Evolutionary conservation across 2,888 invertebrate species (phyloP), one percentile per base, ranked within the genome.

Genomic region (Barypeithes pellucidus): DNA sequence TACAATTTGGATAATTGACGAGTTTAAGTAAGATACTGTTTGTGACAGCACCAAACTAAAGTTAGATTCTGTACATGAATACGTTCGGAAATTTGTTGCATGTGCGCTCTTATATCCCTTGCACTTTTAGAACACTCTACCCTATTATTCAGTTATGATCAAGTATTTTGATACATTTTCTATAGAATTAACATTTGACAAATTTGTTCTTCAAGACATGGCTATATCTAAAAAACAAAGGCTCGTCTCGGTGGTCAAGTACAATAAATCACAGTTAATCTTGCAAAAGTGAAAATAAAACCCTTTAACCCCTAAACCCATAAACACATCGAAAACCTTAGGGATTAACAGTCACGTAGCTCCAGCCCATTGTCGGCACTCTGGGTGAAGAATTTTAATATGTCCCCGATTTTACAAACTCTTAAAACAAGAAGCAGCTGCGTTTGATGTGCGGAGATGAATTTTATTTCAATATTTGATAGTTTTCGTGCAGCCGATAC

Each of bases 391-490:
- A 85, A 85, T 86, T 86, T 86, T 86, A 86, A 86, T 86, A 86
- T 85, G 85, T 84, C 75, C 59, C 83, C 85, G 84, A 85, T 85
- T 86, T 86, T 84, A 84, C 85, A 86, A 86, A 86, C 84, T 86
- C 85, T 86, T 86, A 86, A 86, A 86, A 85, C 85, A 86, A 86
- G 86, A 84, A 85, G 83, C 86, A 86, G 85, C 85, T 87, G 87
- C 83, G 85, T 84, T 82, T 86, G 87, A 87, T 87, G 86, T 85
- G 81, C 78, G 81, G 84, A 86, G 87, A 87, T 87, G 87, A 87
- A 87, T 87, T 86, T 86, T 86, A 87, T 87, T 87, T 87, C 87
- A 86, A 86, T 87, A 86, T 87, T 86, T 87, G 86, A 87, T 86
- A 86, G 86, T 86, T 86, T 86, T 82, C 84, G 82, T 83, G 62